phyloP scores from a whole-genome alignment of 2,113 vertebrate genomes.

The Patagioenas fasciata region DNA sequence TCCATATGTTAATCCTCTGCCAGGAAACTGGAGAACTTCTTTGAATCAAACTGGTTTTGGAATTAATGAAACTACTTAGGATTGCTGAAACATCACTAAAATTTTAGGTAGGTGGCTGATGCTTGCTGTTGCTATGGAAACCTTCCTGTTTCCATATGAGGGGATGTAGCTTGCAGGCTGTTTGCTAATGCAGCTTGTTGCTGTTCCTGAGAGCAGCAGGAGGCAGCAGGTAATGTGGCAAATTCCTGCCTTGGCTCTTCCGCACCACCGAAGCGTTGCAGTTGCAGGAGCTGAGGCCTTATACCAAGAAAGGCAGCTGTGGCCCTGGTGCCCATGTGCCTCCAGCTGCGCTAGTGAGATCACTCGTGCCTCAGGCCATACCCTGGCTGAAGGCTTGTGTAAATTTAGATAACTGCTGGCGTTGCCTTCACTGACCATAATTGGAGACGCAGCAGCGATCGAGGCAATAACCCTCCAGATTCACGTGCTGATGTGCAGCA shows the following conservation, averaged over 20 bases:
- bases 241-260: no score
- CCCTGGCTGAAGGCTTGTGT: not conserved
- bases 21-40: not conserved
- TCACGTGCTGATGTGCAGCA: accelerated
- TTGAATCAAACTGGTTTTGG: not conserved
- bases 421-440: not conserved
- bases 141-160: accelerated
- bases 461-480: not conserved
- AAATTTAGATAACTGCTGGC: not conserved
- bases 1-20: accelerated
- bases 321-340: accelerated
- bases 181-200: not conserved
- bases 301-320: not conserved
- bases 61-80: not conserved
- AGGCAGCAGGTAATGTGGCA: not conserved
- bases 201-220: not conserved
- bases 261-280: accelerated
- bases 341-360: not conserved
- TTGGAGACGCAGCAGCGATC: accelerated
- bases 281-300: not conserved
- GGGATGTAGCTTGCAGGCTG: not conserved
- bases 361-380: accelerated
- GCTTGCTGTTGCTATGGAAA: not conserved
- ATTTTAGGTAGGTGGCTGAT: not conserved
- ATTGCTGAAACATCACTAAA: not conserved